Base-by-base conservation (phyloP, 2,888 invertebrate species). In the Andrena bucephala region DNA sequence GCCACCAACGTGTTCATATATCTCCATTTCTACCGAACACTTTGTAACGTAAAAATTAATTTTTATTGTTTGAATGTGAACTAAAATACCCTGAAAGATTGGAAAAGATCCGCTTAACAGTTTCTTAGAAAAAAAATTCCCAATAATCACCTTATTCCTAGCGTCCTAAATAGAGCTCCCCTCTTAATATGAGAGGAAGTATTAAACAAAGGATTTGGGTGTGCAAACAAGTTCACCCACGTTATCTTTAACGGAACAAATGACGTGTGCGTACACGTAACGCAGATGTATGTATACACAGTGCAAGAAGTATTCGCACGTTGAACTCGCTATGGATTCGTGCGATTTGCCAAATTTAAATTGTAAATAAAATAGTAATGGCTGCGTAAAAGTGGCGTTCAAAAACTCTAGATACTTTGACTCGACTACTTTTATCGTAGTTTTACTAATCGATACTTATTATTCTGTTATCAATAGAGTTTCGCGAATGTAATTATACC, bases 181-280 rank as follows among this genome's bases (percentile, higher is more conserved):
- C 20, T 0, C 20, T 20, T 42, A 42, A 42, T 16, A 4, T 5
- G 16, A 3, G 20, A 8, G 66, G 68, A 67, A 74, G 42, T 52
- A 48, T 20, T 36, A 62, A 27, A 84, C 75, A 68, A 66, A 63
- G 48, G 50, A 80, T 52, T 48, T 60, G 66, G 50, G 70, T 65
- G 67, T n/a, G 20, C 24, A 57, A 79, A 69, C 54, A 13, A 60
- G 60, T 83, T 84, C 31, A 52, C 72, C 66, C 62, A 68, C 68
- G 65, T 67, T 70, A 31, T 67, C 62, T 57, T 48, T 59, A 10
- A 29, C 27, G 7, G 50, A 57, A 42, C 20, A 67, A 78, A 69
- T 54, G 29, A 20, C 31, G 20, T 20, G 73, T 54, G 42, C 33
- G 42, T 13, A 13, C 42, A 42, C 13, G 42, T 42, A 42, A 42